phyloP scores from a whole-genome alignment of 2,113 vertebrate species.

The Steatornis caripensis region DNA sequence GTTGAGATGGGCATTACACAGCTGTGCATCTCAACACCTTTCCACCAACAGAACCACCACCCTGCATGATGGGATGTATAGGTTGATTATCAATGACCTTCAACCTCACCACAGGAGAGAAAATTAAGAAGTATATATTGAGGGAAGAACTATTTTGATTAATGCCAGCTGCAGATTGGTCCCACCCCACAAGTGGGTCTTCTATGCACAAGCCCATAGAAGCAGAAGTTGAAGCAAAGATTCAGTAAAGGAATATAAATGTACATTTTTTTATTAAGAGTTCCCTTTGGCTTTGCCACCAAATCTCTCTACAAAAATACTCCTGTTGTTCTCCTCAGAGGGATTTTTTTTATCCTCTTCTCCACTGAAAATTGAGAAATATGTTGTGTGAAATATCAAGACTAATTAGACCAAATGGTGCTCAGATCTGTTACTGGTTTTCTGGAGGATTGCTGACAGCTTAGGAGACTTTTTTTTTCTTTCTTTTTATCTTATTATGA shows the following conservation, averaged over 20 bases:
- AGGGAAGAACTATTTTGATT: background rate
- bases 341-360: background rate
- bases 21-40: background rate
- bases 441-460: slow-evolving; percentile 63
- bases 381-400: slow-evolving; percentile 74
- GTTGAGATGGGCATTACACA: background rate
- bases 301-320: background rate
- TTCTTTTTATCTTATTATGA: slow-evolving; percentile 65
- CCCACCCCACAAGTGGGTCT: too few species aligned
- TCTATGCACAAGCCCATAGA: background rate
- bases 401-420: slow-evolving; percentile 78
- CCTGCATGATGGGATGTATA: background rate
- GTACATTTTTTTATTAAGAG: slow-evolving; percentile 1
- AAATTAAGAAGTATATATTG: background rate
- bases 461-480: slow-evolving; percentile 46
- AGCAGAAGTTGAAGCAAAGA: background rate
- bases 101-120: background rate
- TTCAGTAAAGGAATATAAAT: background rate
- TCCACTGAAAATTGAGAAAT: slow-evolving; percentile 61
- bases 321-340: slow-evolving; percentile 61
- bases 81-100: background rate
- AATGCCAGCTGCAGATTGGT: background rate
- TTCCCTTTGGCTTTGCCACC: background rate
- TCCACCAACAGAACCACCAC: background rate
- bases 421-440: slow-evolving; percentile 70